A percentile compares a stretch with the other conserved stretches of the same genome.
Evolutionary conservation across 2,888 invertebrate genomes (phyloP).

Genomic region (Galerucella pusilla): DNA sequence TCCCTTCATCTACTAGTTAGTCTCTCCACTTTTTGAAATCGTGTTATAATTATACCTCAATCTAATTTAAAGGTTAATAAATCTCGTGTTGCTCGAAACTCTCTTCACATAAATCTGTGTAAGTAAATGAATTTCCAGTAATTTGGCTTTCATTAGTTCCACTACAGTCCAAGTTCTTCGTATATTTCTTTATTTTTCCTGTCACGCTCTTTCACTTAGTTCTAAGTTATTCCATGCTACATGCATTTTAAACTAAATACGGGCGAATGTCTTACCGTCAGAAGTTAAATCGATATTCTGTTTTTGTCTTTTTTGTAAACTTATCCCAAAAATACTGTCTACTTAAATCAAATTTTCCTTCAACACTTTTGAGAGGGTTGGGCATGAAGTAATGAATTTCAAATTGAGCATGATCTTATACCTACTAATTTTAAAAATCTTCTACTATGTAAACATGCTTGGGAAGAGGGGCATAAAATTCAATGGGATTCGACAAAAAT

Average conservation of each 20-base stretch:
- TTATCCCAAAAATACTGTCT: too few relatives aligned
- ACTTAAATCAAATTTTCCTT: too few relatives aligned
- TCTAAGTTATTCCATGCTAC: constrained; percentile 44
- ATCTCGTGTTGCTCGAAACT: constrained; percentile 24
- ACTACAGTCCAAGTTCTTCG: constrained; percentile 34
- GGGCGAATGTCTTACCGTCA: background rate
- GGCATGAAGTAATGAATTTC: too few relatives aligned
- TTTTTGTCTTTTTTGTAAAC: background rate
- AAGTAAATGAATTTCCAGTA: constrained; percentile 36
- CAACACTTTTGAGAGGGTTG: too few relatives aligned
- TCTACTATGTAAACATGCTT: too few relatives aligned
- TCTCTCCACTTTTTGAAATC: too few relatives aligned
- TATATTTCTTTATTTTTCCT: constrained; percentile 40
- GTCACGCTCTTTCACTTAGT: constrained; percentile 45
- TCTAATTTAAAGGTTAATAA: constrained; percentile 29
- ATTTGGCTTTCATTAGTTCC: constrained; percentile 41
- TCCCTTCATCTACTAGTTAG: too few relatives aligned
- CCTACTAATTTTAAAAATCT: too few relatives aligned
- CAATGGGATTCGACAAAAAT: too few relatives aligned
- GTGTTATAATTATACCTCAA: background rate
- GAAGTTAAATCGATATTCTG: background rate
- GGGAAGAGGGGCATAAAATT: too few relatives aligned
- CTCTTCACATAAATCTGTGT: constrained; percentile 33
- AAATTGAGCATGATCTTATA: too few relatives aligned
- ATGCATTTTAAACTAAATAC: constrained; percentile 40